Base-by-base conservation (phyloP, 2,113 vertebrate genomes). In the Brachyhypopomus gauderio region DNA sequence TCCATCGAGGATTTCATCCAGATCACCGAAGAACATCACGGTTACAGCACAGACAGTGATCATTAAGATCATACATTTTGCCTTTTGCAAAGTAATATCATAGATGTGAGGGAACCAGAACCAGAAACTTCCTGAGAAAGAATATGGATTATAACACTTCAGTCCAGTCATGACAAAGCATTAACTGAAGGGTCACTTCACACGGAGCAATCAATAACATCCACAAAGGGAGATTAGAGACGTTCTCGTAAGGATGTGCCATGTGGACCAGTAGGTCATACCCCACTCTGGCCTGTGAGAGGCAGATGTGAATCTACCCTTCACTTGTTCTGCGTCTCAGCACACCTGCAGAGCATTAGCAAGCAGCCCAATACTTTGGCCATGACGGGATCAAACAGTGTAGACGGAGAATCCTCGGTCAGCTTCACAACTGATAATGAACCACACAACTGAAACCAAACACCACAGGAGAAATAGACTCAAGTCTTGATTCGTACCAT, bases 401-500 rank as follows among this genome's bases (percentile, higher is more conserved):
- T 77, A 83, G 66, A 55, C 70, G 79, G 30, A 72, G 80, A 63
- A 72, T 78, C 79, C 71, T 77, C 64, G 67, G 79, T 83, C 60
- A 75, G 56, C 63, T 27, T 75, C 23, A 30, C 64, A 19, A 76
- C 69, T 72, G 79, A 84, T 86, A 88, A 86, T 77, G 62, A 83
- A 79, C 83, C 22, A 38, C 73, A 82, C 62, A 72, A 70, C 48
- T 78, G 45, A 82, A 90, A 86, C 72, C 17, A 78, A 83, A 75
- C 83, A 60, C 72, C 79, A 73, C 79, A 73, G 11, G 73, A 73
- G 55, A 56, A 78, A 22, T 38, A 66, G 11, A 25, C 80, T 36
- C 36, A 52, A 79, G 86, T 63, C 70, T 38, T 85, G 75, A 88
- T 85, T 77, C 78, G 59, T 83, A 84, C 81, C 87, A 89, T 89